These are phyloP conservation scores for Syndactyla subalaris DNA, from an alignment of 2,797 vertebrate species.

Conservation along the genomic window DNA sequence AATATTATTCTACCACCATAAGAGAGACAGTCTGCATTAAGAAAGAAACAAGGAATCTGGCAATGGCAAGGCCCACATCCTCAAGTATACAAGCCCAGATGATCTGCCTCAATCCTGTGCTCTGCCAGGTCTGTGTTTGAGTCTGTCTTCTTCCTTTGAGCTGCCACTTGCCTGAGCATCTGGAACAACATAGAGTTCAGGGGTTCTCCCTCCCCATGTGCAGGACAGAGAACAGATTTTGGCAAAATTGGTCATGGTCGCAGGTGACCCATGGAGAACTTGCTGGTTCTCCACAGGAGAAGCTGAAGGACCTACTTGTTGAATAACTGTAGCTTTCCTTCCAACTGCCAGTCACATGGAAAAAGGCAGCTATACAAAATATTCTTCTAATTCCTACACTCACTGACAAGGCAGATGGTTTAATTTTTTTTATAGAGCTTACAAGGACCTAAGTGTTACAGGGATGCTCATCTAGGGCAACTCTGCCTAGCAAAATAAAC, in stretches of 20 bases:
- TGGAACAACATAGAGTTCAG: neutral
- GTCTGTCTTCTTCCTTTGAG: neutral
- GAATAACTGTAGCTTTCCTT: neutral
- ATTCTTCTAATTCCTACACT: neutral
- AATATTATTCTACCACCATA: neutral
- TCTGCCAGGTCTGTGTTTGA: neutral
- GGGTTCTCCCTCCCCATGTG: neutral
- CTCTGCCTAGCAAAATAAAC: neutral
- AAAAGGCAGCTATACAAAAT: neutral
- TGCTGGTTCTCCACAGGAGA: neutral
- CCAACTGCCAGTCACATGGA: fast-evolving
- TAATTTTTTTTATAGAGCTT: neutral
- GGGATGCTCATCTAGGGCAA: neutral
- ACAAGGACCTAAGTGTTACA: neutral
- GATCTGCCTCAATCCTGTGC: fast-evolving
- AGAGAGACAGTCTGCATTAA: neutral
- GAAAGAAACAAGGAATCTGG: neutral
- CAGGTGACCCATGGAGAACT: neutral
- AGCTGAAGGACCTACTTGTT: neutral
- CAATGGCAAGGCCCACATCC: neutral
- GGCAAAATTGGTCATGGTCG: neutral
- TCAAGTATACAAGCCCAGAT: neutral
- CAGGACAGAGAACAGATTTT: neutral
- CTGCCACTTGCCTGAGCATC: neutral
- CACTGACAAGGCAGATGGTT: neutral